A percentile compares a stretch with the other conserved stretches of the same genome.
Evolutionary conservation across 30 jellyfish, hydroid and myxozoan genomes (phyloP).

Genomic region (Catostylus mosaicus): DNA sequence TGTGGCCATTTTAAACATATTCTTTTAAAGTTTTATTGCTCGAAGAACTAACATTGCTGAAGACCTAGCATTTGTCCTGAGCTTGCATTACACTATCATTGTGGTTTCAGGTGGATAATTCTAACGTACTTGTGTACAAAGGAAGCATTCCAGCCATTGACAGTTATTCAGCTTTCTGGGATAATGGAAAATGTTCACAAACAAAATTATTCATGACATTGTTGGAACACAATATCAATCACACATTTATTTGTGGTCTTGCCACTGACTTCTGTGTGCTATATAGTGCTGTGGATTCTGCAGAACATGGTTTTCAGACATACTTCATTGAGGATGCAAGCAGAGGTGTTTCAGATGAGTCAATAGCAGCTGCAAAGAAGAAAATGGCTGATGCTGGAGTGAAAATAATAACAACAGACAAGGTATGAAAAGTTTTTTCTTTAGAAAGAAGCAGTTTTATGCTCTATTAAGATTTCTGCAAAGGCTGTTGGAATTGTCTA

Average conservation of each 20-base stretch:
- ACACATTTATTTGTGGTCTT: conserved; percentile 80
- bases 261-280: conserved; percentile 94
- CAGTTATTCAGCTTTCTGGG: conserved; percentile 99
- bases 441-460: too few relatives aligned
- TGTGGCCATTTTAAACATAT: too few relatives aligned
- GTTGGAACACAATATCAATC: conserved; percentile 67
- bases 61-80: background rate
- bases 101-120: conserved; percentile 15
- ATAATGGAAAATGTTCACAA: conserved; percentile 76
- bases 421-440: too few relatives aligned
- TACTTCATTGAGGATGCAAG: conserved; percentile 82
- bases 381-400: conserved; percentile 74
- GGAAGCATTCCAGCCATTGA: conserved; percentile 72
- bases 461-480: too few relatives aligned
- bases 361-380: conserved; percentile 49
- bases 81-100: background rate
- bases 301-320: conserved; percentile 91
- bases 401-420: conserved; percentile 33
- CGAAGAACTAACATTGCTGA: background rate
- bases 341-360: conserved; percentile 75
- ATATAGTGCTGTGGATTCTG: conserved; percentile 83
- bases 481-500: too few relatives aligned
- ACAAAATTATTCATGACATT: conserved; percentile 66
- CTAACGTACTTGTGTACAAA: conserved; percentile 49
- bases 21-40: too few relatives aligned